phyloP scores from a whole-genome alignment of 2,888 invertebrate genomes.

The Autographa gamma region DNA sequence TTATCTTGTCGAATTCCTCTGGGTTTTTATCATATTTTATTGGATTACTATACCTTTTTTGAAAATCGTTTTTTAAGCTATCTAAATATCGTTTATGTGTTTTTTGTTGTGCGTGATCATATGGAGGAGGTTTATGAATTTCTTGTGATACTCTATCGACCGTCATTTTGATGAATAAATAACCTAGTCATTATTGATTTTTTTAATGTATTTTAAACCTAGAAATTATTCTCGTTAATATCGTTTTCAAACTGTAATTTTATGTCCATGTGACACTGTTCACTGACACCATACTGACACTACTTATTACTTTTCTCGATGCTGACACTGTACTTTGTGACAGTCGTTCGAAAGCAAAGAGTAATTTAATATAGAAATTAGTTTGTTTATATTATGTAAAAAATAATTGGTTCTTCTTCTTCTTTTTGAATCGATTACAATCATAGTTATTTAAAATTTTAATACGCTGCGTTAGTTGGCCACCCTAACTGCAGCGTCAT shows the following conservation, averaged over 20 bases:
- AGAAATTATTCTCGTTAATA: no score
- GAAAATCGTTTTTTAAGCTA: constrained; percentile 73
- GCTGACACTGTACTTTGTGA: no score
- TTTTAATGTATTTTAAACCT: not conserved
- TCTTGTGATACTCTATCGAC: constrained; percentile 58
- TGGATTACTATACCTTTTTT: constrained; percentile 55
- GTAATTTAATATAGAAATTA: no score
- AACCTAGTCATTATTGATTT: not conserved
- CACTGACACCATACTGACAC: no score
- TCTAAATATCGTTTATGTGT: constrained; percentile 73
- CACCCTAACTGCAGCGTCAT: no score
- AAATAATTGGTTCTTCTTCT: no score
- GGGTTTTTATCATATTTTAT: constrained; percentile 58
- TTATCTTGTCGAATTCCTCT: constrained; percentile 92
- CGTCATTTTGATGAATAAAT: constrained; percentile 57
- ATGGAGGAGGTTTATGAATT: constrained; percentile 51
- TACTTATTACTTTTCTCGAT: no score
- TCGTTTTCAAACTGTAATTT: not conserved
- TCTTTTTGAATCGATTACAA: no score
- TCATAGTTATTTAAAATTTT: no score
- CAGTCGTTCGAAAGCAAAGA: no score
- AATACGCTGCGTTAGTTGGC: no score
- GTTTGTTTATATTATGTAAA: no score
- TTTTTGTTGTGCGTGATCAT: constrained; percentile 66
- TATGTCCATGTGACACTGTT: not conserved